These are phyloP conservation scores for Dioctria rufipes DNA, from an alignment of 2,888 invertebrate genomes.

Conservation along the genomic window DNA sequence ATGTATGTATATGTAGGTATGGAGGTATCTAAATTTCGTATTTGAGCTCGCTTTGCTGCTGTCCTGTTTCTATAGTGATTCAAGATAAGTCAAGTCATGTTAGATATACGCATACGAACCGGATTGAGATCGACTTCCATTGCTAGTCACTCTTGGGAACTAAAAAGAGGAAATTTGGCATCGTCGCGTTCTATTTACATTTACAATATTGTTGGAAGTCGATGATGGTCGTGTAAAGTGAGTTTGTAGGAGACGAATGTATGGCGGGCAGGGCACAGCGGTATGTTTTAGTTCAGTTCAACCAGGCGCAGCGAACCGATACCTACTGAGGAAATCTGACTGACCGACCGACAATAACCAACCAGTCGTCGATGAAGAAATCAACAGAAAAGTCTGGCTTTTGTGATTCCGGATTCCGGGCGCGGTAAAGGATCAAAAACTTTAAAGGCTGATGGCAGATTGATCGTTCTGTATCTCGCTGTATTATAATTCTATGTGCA, in stretches of 20 bases:
- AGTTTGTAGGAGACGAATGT: too few species aligned
- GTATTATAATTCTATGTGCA: constrained; percentile 13
- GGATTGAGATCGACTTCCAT: too few species aligned
- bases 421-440: background rate
- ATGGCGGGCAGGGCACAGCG: too few species aligned
- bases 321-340: background rate
- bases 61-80: too few species aligned
- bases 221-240: background rate
- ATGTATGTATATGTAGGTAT: too few species aligned
- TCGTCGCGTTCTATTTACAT: constrained; percentile 47
- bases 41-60: too few species aligned
- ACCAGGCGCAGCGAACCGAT: constrained; percentile 29
- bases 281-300: constrained; percentile 24
- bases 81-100: too few species aligned
- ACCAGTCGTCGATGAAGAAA: background rate
- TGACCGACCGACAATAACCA: background rate
- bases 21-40: too few species aligned
- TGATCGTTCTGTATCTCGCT: background rate
- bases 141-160: too few species aligned
- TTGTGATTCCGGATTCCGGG: background rate
- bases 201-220: constrained; percentile 35
- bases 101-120: too few species aligned
- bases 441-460: too few species aligned
- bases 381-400: constrained; percentile 14
- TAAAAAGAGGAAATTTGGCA: constrained; percentile 30